Conservation (phyloP, 2,888 invertebrate genomes). For the Elegia similella region DNA sequence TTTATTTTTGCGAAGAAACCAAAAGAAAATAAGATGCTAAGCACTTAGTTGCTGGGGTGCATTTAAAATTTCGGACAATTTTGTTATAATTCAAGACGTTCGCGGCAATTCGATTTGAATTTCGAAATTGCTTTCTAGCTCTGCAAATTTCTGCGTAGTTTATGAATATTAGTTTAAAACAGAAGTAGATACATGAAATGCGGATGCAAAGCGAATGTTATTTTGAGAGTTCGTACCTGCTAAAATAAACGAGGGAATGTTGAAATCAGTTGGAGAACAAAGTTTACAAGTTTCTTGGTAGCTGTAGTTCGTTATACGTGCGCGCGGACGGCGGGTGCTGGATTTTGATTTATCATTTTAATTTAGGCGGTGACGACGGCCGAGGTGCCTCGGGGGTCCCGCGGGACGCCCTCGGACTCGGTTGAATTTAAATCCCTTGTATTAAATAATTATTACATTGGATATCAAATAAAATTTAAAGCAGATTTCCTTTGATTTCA, state of each 20-base stretch:
- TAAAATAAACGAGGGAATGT: constrained; percentile 30
- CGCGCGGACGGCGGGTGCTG: constrained; percentile 49
- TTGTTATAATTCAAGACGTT: constrained; percentile 18
- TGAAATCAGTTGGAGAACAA: constrained; percentile 31
- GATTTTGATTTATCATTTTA: constrained; percentile 79
- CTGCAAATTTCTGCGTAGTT: background rate
- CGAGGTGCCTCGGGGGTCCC: constrained; percentile 54
- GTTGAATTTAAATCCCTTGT: constrained; percentile 62
- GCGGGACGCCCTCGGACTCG: constrained; percentile 51
- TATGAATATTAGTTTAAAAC: constrained; percentile 1
- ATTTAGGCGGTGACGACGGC: constrained; percentile 70
- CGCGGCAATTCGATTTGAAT: constrained; percentile 13
- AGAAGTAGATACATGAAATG: background rate
- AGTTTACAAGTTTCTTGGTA: constrained; percentile 35
- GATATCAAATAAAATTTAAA: background rate
- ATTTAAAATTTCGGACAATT: constrained; percentile 18
- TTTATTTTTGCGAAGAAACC: constrained; percentile 29
- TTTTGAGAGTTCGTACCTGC: background rate
- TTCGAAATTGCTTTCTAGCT: constrained; percentile 7
- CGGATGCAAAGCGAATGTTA: constrained; percentile 3
- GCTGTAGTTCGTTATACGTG: constrained; percentile 36
- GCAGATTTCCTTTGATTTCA: background rate
- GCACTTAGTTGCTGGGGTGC: constrained; percentile 16
- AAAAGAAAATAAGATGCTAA: constrained; percentile 22
- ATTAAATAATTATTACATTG: constrained; percentile 44